Conservation (phyloP, 2,888 invertebrate genomes). For the Drepanosiphum platanoidis region DNA sequence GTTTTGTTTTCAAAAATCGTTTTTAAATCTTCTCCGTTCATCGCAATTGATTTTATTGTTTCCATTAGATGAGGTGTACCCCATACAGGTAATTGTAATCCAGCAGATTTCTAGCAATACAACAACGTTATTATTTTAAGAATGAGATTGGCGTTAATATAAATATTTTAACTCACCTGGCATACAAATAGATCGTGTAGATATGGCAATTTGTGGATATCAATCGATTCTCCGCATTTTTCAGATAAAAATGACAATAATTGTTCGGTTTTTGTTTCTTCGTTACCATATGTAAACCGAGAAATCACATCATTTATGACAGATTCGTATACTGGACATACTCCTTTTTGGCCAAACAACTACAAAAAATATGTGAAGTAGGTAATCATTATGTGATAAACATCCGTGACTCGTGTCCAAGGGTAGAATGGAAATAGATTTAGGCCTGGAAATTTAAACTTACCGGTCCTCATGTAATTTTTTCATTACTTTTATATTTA, state of each 20-base stretch:
- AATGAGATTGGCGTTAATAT: background rate
- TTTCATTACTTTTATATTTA: too few species aligned
- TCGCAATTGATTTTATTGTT: constrained; percentile 1
- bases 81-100: constrained; percentile 48
- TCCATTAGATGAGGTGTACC: background rate
- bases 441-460: too few species aligned
- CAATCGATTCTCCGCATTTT: constrained; percentile 2
- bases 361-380: too few species aligned
- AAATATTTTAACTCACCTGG: constrained; percentile 9
- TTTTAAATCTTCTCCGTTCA: background rate
- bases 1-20: background rate
- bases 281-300: too few species aligned
- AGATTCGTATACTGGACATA: too few species aligned
- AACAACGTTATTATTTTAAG: background rate
- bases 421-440: too few species aligned
- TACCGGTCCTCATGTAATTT: too few species aligned
- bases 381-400: too few species aligned
- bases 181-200: constrained; percentile 27
- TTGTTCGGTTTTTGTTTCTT: background rate
- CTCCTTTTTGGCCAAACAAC: too few species aligned
- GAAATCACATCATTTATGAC: too few species aligned
- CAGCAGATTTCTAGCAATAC: background rate
- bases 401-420: too few species aligned
- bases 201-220: background rate
- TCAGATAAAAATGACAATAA: constrained; percentile 28